These are phyloP conservation scores for Pogonognathellus flavescens DNA, from an alignment of 1,140 invertebrate genomes.

Conservation along the genomic window DNA sequence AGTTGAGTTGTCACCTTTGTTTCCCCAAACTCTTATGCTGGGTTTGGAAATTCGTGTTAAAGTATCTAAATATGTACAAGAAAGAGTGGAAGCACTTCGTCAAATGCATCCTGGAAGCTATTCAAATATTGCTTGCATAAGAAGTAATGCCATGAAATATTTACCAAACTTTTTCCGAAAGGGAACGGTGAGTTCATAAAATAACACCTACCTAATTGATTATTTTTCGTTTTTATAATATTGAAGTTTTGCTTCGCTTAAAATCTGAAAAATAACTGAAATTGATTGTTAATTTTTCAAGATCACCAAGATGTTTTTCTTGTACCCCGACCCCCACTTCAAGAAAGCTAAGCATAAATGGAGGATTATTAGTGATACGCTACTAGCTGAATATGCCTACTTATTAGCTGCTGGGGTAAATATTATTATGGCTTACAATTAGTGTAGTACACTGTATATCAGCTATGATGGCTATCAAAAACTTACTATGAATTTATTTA, in stretches of 20 bases:
- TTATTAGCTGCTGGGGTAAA: constrained; percentile 85
- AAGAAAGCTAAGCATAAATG: constrained; percentile 99
- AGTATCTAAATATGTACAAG: constrained; percentile 97
- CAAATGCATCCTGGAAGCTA: constrained; percentile 82
- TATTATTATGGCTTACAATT: no score
- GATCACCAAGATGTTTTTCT: constrained; percentile 98
- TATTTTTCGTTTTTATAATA: constrained; percentile 5
- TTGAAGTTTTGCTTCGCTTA: no score
- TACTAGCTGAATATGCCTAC: constrained; percentile 97
- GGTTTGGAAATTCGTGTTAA: constrained; percentile 99
- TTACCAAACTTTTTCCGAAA: constrained; percentile 97
- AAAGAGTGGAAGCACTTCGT: constrained; percentile 91
- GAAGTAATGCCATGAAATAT: constrained; percentile 99
- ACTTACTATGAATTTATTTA: no score
- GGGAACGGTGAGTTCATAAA: constrained; percentile 87
- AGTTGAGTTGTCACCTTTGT: constrained; percentile 92
- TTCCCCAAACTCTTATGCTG: constrained; percentile 89
- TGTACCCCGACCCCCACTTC: constrained; percentile 99
- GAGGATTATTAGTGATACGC: constrained; percentile 94
- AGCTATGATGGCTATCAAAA: no score
- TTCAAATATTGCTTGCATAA: constrained; percentile 94
- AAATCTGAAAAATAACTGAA: neutral
- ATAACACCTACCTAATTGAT: no score
- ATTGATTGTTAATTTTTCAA: constrained; percentile 73
- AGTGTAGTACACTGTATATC: no score